Conservation (phyloP, 2,797 vertebrate genomes). For the Peromyscus nudipes region DNA sequence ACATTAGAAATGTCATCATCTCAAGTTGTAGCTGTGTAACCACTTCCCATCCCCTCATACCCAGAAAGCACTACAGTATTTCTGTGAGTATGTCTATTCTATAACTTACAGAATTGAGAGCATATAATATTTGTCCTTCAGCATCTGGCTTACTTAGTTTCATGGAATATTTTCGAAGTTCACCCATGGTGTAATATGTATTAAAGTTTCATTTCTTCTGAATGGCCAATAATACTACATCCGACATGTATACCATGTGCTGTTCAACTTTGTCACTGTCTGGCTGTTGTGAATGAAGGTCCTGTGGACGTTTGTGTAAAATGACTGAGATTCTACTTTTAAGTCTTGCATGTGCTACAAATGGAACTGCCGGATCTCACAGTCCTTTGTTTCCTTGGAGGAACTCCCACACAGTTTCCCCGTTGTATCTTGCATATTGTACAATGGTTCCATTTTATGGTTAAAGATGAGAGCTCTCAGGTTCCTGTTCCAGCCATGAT, state of each 20-base stretch:
- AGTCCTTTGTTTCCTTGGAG: background rate
- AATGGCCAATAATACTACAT: background rate
- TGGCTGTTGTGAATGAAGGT: background rate
- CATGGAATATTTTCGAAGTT: background rate
- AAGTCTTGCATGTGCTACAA: background rate
- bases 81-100: background rate
- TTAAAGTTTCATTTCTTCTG: conserved; percentile 1
- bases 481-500: background rate
- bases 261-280: conserved; percentile 13
- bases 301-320: background rate
- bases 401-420: background rate
- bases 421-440: background rate
- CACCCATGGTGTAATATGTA: background rate
- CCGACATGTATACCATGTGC: background rate
- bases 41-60: background rate
- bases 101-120: background rate
- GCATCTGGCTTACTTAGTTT: background rate
- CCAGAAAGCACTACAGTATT: background rate
- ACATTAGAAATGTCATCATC: background rate
- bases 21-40: background rate
- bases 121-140: background rate
- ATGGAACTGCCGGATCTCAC: background rate
- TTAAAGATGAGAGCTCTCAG: background rate
- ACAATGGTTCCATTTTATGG: background rate
- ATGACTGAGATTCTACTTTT: background rate